Base-by-base conservation (phyloP, 2,113 vertebrate species). In the Phocoena phocoena region DNA sequence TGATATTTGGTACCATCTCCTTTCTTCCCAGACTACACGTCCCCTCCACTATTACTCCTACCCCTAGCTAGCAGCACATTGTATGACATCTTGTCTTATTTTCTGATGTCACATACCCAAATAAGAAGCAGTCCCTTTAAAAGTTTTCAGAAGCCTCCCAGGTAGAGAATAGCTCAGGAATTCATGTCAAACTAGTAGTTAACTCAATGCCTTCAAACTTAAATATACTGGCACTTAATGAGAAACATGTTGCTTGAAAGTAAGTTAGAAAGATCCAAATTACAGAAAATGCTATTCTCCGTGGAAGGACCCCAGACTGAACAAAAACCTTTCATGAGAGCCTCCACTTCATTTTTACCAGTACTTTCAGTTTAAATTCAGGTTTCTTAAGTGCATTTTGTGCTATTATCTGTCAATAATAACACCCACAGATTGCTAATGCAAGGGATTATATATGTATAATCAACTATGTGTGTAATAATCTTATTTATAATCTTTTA, bases 181-280 rank as follows among this genome's bases (percentile, higher is more conserved):
- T 79, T 88, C 41, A 70, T 80, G 36, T 80, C 36, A 70, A 83
- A 73, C 25, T 28, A 36, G 53, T 74, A 38, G 62, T 84, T 74
- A 87, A 92, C 7, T 88, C 31, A 84, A 82, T 58, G 60, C 13
- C 18, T 76, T 55, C 55, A 96, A 84, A 58, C 12, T 85, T 47
- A 79, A 94, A 11, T 44, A n/a, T 47, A 68, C 18, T 38, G 15
- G 50, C 33, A 71, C 58, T 89, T 82, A 94, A 47, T 50, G 44
- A 20, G 58, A 96, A 97, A 81, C 18, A 74, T 12, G 23, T 23
- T 84, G 11, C 86, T 77, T 44, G 11, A 94, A 74, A 93, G 85
- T 80, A 87, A 94, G 25, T 50, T 58, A 88, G 50, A 93, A 80
- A 65, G 70, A 71, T 17, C 38, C 44, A 88, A 87, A 80, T 91